Percentiles rank a stretch among this genome's conserved stretches.
phyloP scores from a whole-genome alignment of 2,797 vertebrate genomes.

The Oceanodroma leucorhoa region DNA sequence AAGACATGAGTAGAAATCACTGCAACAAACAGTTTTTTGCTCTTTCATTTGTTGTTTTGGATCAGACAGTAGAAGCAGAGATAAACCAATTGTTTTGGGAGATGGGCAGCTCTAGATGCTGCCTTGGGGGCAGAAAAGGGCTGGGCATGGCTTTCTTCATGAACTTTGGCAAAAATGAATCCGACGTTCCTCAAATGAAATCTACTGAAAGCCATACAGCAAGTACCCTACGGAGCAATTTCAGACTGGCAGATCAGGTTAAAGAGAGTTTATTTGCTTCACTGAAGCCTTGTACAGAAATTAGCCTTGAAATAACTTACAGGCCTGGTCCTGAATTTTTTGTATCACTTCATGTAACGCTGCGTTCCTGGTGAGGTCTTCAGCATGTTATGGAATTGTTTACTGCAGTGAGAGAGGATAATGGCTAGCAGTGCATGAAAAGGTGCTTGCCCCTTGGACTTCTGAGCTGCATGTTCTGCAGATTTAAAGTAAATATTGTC shows the following conservation, averaged over 20 bases:
- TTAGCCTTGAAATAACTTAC: constrained; percentile 2
- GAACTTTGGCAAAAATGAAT: not conserved
- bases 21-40: not conserved
- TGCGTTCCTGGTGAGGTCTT: not conserved
- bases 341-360: not conserved
- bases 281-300: not conserved
- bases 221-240: not conserved
- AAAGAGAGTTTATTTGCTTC: not conserved
- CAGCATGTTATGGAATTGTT: not conserved
- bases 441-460: not conserved
- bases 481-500: not conserved
- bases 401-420: not conserved
- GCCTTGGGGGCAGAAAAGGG: not conserved
- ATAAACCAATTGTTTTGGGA: not conserved
- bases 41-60: not conserved
- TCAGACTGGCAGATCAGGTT: not conserved
- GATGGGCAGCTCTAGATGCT: not conserved
- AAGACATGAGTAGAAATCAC: not conserved
- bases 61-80: not conserved
- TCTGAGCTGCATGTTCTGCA: not conserved
- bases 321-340: not conserved
- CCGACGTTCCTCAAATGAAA: not conserved
- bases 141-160: not conserved
- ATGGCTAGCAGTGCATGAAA: not conserved
- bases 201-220: not conserved